Evolutionary conservation across 2,888 invertebrate genomes (phyloP).

Genomic region (Lochmaea crataegi): DNA sequence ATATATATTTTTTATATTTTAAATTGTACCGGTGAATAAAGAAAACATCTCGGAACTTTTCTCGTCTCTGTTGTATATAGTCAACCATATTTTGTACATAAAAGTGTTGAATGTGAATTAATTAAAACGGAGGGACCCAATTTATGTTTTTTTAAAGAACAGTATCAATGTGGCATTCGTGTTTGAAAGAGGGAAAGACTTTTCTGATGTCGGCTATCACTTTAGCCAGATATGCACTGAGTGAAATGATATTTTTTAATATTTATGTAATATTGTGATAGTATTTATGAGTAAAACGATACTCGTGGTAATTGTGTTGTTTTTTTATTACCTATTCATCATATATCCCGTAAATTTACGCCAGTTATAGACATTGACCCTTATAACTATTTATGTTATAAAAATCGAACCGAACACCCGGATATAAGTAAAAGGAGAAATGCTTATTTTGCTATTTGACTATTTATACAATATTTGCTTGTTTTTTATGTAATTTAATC

Average conservation of each 20-base stretch:
- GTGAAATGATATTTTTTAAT: conserved; percentile 43
- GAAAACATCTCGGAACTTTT: conserved; percentile 18
- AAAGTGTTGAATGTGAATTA: conserved; percentile 39
- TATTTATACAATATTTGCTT: no score
- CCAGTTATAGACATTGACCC: no score
- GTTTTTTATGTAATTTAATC: no score
- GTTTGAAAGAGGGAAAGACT: conserved; percentile 37
- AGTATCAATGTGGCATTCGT: conserved; percentile 34
- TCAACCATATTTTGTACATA: conserved; percentile 33
- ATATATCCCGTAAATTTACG: not conserved
- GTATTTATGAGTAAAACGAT: conserved; percentile 41
- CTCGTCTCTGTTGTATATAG: conserved; percentile 39
- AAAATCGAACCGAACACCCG: no score
- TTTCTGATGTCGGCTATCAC: conserved; percentile 26
- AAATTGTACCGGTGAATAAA: conserved; percentile 9
- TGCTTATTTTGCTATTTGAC: no score
- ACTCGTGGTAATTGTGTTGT: conserved; percentile 18
- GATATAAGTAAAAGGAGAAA: no score
- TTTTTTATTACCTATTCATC: conserved; percentile 2
- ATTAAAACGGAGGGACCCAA: conserved; percentile 43
- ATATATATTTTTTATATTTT: not conserved
- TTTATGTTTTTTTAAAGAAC: conserved; percentile 40
- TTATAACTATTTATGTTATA: no score
- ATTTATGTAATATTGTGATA: conserved; percentile 44
- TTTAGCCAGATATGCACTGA: conserved; percentile 33